These are phyloP conservation scores for Entomobrya proxima DNA, from an alignment of 2,888 invertebrate species.

Conservation along the genomic window DNA sequence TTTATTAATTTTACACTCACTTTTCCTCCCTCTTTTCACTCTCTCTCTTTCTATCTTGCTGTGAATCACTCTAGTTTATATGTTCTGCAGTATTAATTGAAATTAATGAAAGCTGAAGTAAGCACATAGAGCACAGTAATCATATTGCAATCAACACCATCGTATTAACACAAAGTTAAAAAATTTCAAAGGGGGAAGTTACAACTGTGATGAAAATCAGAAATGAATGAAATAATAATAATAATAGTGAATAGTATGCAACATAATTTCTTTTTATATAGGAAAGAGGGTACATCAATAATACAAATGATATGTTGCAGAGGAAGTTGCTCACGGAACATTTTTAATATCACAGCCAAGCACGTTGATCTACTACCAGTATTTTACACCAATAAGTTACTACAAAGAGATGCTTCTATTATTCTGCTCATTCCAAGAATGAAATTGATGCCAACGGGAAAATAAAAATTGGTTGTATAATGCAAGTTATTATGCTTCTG, in stretches of 20 bases:
- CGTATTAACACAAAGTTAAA: background rate
- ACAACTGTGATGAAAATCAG: no score
- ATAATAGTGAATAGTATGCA: no score
- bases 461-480: background rate
- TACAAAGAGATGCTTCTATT: no score
- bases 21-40: background rate
- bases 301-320: no score
- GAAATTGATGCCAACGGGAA: constrained; percentile 23
- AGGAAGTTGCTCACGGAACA: no score
- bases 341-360: no score
- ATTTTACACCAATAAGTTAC: no score
- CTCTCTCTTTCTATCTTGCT: background rate
- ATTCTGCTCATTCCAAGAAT: background rate
- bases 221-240: constrained; percentile 2
- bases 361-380: no score
- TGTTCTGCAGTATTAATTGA: constrained; percentile 18
- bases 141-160: constrained; percentile 21
- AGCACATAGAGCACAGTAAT: no score
- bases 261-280: no score
- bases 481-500: background rate
- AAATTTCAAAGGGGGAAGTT: background rate
- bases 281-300: no score
- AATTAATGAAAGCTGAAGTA: constrained; percentile 25
- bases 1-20: background rate
- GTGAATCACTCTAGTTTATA: background rate